Conservation (phyloP, 2,797 vertebrate species). For the Limosa lapponica region DNA sequence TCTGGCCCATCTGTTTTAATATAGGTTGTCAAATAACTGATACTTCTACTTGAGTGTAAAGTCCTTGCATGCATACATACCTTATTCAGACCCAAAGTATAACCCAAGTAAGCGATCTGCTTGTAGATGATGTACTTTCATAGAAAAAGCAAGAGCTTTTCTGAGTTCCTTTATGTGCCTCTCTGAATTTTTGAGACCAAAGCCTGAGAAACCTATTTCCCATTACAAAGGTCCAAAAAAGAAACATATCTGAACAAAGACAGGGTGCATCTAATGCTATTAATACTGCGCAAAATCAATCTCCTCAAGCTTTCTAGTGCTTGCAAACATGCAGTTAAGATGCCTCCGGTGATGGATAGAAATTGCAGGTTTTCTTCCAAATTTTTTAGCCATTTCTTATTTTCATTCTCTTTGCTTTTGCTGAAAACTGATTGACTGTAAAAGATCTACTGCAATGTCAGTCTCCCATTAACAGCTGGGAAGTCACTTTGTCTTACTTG, state of each 20-base stretch:
- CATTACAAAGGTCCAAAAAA: not conserved
- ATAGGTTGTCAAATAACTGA: not conserved
- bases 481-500: slow-evolving; percentile 56
- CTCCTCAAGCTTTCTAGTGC: not conserved
- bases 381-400: slow-evolving; percentile 15
- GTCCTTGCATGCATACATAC: not conserved
- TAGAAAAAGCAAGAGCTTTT: not conserved
- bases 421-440: slow-evolving; percentile 37
- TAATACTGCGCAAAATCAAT: slow-evolving; percentile 17
- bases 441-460: slow-evolving; percentile 50
- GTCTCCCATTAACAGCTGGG: slow-evolving; percentile 22
- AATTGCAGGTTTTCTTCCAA: slow-evolving; percentile 27
- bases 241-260: not conserved
- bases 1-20: accelerated
- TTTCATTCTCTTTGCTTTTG: slow-evolving; percentile 3
- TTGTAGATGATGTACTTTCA: not conserved
- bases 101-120: not conserved
- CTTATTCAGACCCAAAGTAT: not conserved
- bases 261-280: slow-evolving; percentile 4
- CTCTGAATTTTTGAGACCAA: not conserved
- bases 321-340: slow-evolving; percentile 45
- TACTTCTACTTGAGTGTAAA: not conserved
- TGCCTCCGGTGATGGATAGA: slow-evolving; percentile 20
- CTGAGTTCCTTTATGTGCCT: not conserved
- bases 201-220: not conserved